These are phyloP conservation scores for Sinocyclocheilus rhinocerous DNA, from an alignment of 2,113 vertebrate species.

Conservation along the genomic window DNA sequence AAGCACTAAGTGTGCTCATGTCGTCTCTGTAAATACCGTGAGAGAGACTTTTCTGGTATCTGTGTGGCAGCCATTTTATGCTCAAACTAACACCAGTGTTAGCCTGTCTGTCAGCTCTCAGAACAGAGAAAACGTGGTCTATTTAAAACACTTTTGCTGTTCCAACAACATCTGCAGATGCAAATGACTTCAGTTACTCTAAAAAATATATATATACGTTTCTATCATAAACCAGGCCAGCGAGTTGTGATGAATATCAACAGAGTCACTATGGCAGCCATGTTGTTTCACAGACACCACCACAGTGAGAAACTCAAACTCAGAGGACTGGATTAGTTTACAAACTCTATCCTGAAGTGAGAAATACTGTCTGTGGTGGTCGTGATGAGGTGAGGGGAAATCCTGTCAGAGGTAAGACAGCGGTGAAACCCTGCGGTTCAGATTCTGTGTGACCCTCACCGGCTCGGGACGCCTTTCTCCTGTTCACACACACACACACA, in stretches of 20 bases:
- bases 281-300: not conserved
- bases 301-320: not conserved
- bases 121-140: not conserved
- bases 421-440: not conserved
- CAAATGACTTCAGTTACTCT: not conserved
- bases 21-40: not conserved
- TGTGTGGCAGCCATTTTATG: not conserved
- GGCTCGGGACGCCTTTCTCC: conserved; percentile 53
- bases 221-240: not conserved
- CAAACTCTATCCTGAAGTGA: not conserved
- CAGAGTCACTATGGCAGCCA: not conserved
- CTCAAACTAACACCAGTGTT: not conserved
- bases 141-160: not conserved
- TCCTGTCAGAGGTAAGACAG: not conserved
- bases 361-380: no score
- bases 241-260: not conserved
- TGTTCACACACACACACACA: conserved; percentile 55
- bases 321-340: no score
- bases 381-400: no score
- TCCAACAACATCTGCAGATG: not conserved
- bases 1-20: not conserved
- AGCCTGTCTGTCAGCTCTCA: not conserved
- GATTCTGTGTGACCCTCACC: conserved; percentile 62
- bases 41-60: not conserved
- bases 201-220: not conserved